Base-by-base conservation (phyloP, 2,113 vertebrate species). In the Rallus limicola region DNA sequence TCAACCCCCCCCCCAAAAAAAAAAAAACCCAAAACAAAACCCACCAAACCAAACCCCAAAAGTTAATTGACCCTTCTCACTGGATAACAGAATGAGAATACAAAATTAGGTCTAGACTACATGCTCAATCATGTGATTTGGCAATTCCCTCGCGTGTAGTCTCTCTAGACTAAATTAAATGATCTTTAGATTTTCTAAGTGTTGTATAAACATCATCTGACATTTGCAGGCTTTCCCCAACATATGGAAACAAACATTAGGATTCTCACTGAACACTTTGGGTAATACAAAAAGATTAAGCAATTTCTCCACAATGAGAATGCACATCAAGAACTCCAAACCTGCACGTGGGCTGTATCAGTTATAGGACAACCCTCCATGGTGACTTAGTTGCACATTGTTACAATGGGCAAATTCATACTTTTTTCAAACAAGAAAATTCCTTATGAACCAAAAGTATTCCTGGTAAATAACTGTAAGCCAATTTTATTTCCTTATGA, bases 291-390 rank as follows among this genome's bases (percentile, higher is more conserved):
- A 42, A 86, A 74, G 13, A 21, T 21, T 38, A 28, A 81, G 17
- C 5, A 65, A 44, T 28, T 42, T 83, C 55, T 21, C 15, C 33
- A 53, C 29, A 44, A 14, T 2, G 16, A 11, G 34, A 48, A 11
- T 3, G 21, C 3, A 48, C 24, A 1, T 7, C 24, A 72, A n/a
- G 44, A 92, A 50, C 23, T 28, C 19, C 40, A 89, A 69, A 70
- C 20, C 13, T 40, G 33, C 10, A 44, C 0, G 0, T 10, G 40
- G 48, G 29, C 20, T 34, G 3, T 16, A 19, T 31, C 20, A 53
- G 7, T 11, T 6, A 1, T 2, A 38, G 13, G 5, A 29, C 1
- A 34, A 77, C 46, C 10, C n/a, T 11, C 3, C 18, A 11, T 1
- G 7, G 53, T 23, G 38, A 33, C 15, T 55, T 23, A 18, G 29